phyloP scores from a whole-genome alignment of 2,888 invertebrate species.

The Maniola hyperantus region DNA sequence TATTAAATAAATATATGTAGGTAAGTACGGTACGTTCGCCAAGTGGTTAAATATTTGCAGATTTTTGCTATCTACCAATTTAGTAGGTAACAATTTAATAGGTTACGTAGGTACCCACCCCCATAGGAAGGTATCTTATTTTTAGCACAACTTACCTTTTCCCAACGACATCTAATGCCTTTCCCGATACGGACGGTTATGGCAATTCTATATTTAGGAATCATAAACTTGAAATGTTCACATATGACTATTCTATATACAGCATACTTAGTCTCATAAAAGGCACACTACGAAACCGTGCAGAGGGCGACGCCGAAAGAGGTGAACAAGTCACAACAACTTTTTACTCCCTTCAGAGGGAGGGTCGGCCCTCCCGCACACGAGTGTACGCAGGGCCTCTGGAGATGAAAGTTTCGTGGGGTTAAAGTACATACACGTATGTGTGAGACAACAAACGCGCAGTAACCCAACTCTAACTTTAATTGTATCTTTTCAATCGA shows the following conservation, averaged over 20 bases:
- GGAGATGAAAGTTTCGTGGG: constrained; percentile 81
- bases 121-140: background rate
- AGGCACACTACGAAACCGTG: constrained; percentile 60
- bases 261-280: constrained; percentile 53
- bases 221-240: constrained; percentile 4
- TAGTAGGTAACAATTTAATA: too few relatives aligned
- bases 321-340: constrained; percentile 81
- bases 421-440: constrained; percentile 72
- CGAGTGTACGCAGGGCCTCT: constrained; percentile 59
- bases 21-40: too few relatives aligned
- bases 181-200: background rate
- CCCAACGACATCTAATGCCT: background rate
- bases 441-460: constrained; percentile 77
- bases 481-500: constrained; percentile 83
- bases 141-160: too few relatives aligned
- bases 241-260: background rate
- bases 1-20: too few relatives aligned
- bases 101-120: too few relatives aligned
- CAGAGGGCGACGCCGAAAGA: constrained; percentile 81
- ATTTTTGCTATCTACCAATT: too few relatives aligned
- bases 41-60: too few relatives aligned
- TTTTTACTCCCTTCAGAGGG: constrained; percentile 79
- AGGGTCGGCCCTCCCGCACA: constrained; percentile 57
- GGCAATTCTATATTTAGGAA: background rate
- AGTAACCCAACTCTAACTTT: constrained; percentile 81